These are phyloP conservation scores for Drosophila pseudoananassae DNA, from an alignment of 1,140 invertebrate genomes.

Conservation along the genomic window DNA sequence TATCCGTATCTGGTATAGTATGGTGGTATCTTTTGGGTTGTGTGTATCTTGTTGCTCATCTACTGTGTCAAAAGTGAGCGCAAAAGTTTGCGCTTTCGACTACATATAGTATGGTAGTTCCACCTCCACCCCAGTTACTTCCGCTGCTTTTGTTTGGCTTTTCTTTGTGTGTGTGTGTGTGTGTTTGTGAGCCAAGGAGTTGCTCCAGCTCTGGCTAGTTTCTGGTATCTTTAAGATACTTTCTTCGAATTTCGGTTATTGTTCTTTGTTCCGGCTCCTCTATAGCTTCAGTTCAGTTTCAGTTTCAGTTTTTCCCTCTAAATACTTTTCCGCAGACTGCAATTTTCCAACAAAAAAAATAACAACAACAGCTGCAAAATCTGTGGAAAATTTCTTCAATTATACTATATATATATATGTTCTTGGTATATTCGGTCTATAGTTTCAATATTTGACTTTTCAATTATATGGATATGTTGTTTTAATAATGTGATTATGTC, in stretches of 20 bases:
- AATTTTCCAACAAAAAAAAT: constrained; percentile 30
- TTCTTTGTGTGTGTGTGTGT: not conserved
- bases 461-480: too few species aligned
- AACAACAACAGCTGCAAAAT: constrained; percentile 15
- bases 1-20: constrained; percentile 18
- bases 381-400: too few species aligned
- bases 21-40: not conserved
- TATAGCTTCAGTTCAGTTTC: constrained; percentile 3
- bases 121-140: constrained; percentile 7
- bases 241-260: constrained; percentile 51
- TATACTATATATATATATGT: too few species aligned
- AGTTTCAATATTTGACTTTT: too few species aligned
- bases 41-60: constrained; percentile 28
- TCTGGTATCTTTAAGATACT: constrained; percentile 56
- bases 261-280: constrained; percentile 32
- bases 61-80: constrained; percentile 76
- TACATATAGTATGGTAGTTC: not conserved
- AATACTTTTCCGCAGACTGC: constrained; percentile 25
- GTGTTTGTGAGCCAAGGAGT: too few species aligned
- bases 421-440: too few species aligned
- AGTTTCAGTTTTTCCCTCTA: constrained; percentile 22
- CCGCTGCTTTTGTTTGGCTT: constrained; percentile 43
- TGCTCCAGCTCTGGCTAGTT: constrained; percentile 7
- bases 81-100: constrained; percentile 65
- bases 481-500: too few species aligned